Percentiles rank a stretch among this genome's conserved stretches.
Evolutionary conservation across 2,888 invertebrate species (phyloP).

Genomic region (Plebejus melissa): DNA sequence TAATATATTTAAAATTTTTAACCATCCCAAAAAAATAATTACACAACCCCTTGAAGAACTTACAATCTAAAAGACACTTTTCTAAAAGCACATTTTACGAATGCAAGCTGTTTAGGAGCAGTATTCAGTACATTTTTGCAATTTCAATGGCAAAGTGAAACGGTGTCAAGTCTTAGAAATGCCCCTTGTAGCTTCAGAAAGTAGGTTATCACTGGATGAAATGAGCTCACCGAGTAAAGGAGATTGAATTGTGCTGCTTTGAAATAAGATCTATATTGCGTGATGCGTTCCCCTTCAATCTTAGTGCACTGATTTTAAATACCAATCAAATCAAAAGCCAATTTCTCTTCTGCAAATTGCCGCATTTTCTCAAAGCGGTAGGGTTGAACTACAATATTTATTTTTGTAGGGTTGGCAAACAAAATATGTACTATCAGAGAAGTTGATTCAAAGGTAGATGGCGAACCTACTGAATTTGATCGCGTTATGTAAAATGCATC

Average conservation of each 20-base stretch:
- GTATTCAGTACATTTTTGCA: constrained; percentile 11
- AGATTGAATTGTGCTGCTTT: background rate
- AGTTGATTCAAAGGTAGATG: too few species aligned
- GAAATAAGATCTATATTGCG: constrained; percentile 13
- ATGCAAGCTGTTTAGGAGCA: background rate
- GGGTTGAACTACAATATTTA: background rate
- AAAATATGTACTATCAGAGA: too few species aligned
- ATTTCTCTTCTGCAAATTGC: background rate
- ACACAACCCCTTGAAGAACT: too few species aligned
- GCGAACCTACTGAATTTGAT: too few species aligned
- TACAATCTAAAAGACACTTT: background rate
- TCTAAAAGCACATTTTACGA: background rate
- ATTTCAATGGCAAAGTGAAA: constrained; percentile 18
- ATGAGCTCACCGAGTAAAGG: background rate
- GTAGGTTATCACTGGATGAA: constrained; percentile 19
- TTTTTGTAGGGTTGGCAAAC: background rate
- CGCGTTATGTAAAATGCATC: too few species aligned
- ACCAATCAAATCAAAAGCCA: constrained; percentile 19
- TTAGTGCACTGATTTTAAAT: constrained; percentile 5
- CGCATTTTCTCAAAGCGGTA: background rate
- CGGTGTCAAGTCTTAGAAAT: constrained; percentile 23
- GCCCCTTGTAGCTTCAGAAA: constrained; percentile 13
- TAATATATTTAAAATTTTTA: too few species aligned
- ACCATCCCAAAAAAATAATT: too few species aligned
- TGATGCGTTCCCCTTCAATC: background rate